Evolutionary conservation across 2,113 vertebrate genomes (phyloP).

Genomic region (Stomatorhinus ivindoensis): DNA sequence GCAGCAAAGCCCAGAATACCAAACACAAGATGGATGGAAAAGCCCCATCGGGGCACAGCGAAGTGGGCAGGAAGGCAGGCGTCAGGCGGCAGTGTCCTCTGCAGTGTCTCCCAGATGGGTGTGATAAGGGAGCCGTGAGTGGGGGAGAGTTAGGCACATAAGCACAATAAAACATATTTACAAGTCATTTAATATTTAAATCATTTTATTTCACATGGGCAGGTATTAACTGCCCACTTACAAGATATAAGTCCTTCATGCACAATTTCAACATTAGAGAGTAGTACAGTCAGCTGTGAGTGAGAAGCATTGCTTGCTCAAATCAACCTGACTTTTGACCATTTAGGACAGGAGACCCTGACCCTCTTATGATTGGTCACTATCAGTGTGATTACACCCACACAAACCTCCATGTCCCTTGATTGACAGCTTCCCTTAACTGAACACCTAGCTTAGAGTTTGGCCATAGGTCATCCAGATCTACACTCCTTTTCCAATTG

Average conservation of each 20-base stretch:
- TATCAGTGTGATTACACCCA: not conserved
- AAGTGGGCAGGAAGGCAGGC: not conserved
- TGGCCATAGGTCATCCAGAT: not conserved
- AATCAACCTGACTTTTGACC: not conserved
- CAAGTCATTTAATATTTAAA: no score
- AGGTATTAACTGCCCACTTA: not conserved
- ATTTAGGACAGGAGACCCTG: not conserved
- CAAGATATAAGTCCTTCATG: not conserved
- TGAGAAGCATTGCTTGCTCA: not conserved
- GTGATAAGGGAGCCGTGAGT: not conserved
- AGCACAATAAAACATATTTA: not conserved
- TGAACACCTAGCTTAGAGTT: not conserved
- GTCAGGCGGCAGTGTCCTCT: not conserved
- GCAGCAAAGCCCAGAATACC: not conserved
- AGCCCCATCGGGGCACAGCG: not conserved
- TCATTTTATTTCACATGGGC: not conserved
- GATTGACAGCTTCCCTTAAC: not conserved
- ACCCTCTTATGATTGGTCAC: not conserved
- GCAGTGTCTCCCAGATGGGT: not conserved
- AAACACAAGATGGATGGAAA: not conserved
- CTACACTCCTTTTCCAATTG: not conserved
- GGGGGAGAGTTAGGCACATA: not conserved
- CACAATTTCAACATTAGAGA: not conserved
- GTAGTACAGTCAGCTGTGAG: not conserved
- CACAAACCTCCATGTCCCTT: not conserved